Conservation (phyloP, 1,140 invertebrate species). For the Saxidomus purpurata region DNA sequence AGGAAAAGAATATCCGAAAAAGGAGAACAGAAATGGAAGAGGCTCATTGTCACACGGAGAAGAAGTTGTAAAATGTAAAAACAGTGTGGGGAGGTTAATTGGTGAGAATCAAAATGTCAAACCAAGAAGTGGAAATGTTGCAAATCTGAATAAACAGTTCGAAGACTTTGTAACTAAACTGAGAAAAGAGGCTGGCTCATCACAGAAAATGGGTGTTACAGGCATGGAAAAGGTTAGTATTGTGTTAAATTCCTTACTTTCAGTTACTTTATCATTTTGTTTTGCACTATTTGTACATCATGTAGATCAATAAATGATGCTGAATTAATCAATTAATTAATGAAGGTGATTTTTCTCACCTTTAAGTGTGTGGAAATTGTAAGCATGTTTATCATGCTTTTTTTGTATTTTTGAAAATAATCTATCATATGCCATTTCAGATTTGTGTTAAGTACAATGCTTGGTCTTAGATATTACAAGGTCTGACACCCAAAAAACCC, state of each 20-base stretch:
- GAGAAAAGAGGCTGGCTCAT: not conserved
- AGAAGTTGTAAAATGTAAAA: not conserved
- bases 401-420: too few relatives aligned
- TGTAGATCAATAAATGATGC: too few relatives aligned
- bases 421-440: too few relatives aligned
- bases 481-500: too few relatives aligned
- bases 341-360: too few relatives aligned
- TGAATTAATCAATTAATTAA: too few relatives aligned
- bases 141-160: constrained; percentile 30
- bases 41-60: not conserved
- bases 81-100: not conserved
- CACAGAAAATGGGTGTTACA: not conserved
- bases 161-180: constrained; percentile 41
- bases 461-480: too few relatives aligned
- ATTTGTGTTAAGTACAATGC: too few relatives aligned
- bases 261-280: not conserved
- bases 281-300: too few relatives aligned
- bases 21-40: not conserved
- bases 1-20: not conserved
- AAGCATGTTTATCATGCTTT: too few relatives aligned
- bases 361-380: too few relatives aligned
- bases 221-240: constrained; percentile 24
- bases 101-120: constrained; percentile 37
- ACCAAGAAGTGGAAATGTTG: constrained; percentile 9
- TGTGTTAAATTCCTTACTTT: not conserved